Conservation (phyloP, 2,888 invertebrate genomes). For the Chelonus formosanus region DNA sequence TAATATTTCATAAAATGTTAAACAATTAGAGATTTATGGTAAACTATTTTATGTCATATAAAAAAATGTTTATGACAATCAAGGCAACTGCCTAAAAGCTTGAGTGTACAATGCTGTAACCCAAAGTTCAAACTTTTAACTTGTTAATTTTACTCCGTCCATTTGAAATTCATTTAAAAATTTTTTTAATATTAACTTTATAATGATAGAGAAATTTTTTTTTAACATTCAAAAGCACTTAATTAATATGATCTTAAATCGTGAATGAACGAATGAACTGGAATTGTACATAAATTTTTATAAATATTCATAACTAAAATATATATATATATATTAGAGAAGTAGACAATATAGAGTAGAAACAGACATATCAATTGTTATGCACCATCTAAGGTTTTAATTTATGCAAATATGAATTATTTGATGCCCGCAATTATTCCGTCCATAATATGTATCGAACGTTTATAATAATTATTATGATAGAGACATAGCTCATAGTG, state of each 20-base stretch:
- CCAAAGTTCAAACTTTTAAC: constrained; percentile 50
- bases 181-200: too few relatives aligned
- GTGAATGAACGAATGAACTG: too few relatives aligned
- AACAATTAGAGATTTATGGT: background rate
- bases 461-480: constrained; percentile 14
- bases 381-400: constrained; percentile 20
- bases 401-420: constrained; percentile 19
- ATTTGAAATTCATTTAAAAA: background rate
- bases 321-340: too few relatives aligned
- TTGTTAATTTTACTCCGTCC: constrained; percentile 34
- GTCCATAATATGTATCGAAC: constrained; percentile 38
- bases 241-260: background rate
- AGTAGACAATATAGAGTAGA: background rate
- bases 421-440: constrained; percentile 42
- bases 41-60: too few relatives aligned
- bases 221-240: too few relatives aligned
- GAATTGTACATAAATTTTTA: too few relatives aligned
- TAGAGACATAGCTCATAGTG: background rate
- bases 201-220: too few relatives aligned
- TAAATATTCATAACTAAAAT: too few relatives aligned
- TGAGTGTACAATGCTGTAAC: constrained; percentile 49
- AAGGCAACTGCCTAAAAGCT: constrained; percentile 20
- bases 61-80: too few relatives aligned
- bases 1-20: background rate
- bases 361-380: constrained; percentile 11